Evolutionary conservation across 2,888 invertebrate species (phyloP).

Genomic region (Pyrrhia umbra): DNA sequence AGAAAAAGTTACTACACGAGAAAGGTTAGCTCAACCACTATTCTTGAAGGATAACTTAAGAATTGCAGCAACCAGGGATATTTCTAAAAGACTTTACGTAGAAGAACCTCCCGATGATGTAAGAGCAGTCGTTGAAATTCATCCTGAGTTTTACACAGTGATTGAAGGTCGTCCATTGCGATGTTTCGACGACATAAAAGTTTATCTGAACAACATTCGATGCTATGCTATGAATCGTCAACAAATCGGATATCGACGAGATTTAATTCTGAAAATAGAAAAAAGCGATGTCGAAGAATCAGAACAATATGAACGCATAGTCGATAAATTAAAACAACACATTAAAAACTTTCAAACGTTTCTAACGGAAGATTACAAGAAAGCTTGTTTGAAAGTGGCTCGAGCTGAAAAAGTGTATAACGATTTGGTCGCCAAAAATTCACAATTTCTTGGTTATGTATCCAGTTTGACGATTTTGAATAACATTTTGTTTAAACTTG

Average conservation of each 20-base stretch:
- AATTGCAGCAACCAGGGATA: conserved; percentile 85
- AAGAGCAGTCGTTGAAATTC: conserved; percentile 91
- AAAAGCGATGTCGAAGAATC: conserved; percentile 78
- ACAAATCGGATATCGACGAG: conserved; percentile 85
- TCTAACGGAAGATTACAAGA: conserved; percentile 86
- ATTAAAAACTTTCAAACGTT: conserved; percentile 85
- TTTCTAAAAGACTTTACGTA: conserved; percentile 90
- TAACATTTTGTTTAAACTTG: conserved; percentile 84
- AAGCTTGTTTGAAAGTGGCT: conserved; percentile 78
- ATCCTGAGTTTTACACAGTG: conserved; percentile 91
- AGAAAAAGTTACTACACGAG: conserved; percentile 74
- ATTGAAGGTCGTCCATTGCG: conserved; percentile 91
- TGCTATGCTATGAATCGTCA: conserved; percentile 87
- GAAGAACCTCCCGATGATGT: conserved; percentile 89
- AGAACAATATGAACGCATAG: conserved; percentile 74
- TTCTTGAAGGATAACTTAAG: conserved; percentile 82
- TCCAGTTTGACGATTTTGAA: conserved; percentile 79
- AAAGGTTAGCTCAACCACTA: conserved; percentile 77
- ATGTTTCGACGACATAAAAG: conserved; percentile 89
- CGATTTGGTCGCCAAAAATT: conserved; percentile 78
- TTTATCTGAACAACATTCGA: conserved; percentile 90
- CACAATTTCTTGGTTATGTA: conserved; percentile 79
- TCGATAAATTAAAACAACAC: conserved; percentile 78
- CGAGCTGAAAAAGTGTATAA: conserved; percentile 78
- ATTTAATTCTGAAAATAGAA: conserved; percentile 82